Base-by-base conservation (phyloP, 2,888 invertebrate genomes). In the Pammene aurita region DNA sequence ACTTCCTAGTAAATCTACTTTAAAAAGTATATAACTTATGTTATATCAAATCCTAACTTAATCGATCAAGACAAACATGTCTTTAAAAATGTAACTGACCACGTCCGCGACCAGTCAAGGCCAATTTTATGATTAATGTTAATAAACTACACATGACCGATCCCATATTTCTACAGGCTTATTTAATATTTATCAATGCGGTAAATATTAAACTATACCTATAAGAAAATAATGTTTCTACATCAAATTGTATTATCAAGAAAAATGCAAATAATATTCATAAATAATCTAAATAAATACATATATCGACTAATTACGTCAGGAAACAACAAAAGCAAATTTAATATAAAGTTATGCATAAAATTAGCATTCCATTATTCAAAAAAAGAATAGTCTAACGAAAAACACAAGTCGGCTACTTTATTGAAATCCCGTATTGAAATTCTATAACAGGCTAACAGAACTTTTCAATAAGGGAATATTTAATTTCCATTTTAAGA, bases 391-490 rank as follows among this genome's bases (percentile, higher is more conserved):
- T 73, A 62, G 50, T 34, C 61, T 46, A 70, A 61, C 56, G 11
- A 61, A 69, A 73, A 80, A 76, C 77, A 76, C 78, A 80, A 84
- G 77, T 84, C 82, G 78, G 80, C 83, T 83, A 84, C 81, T 88
- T 69, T 85, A 87, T 84, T 84, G 83, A 84, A 85, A 87, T 80
- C 79, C 77, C 82, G 78, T 77, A 78, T 84, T 80, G 80, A 78
- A 85, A 81, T 80, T 81, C 75, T 80, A 77, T 78, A 80, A 80
- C 81, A 80, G 80, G 80, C 78, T 78, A 90, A 88, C 14, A 50
- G 50, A 64, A 68, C 87, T 90, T 89, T 85, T 84, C 86, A 85
- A 88, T 87, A 86, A 87, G 83, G 83, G 85, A 87, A 86, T 86
- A 85, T 87, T 86, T 84, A 86, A 87, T 86, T 86, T 88, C 80